Evolutionary conservation across 1,140 invertebrate genomes (phyloP), one percentile per base, ranked within the genome.

Genomic region (Conus betulinus): DNA sequence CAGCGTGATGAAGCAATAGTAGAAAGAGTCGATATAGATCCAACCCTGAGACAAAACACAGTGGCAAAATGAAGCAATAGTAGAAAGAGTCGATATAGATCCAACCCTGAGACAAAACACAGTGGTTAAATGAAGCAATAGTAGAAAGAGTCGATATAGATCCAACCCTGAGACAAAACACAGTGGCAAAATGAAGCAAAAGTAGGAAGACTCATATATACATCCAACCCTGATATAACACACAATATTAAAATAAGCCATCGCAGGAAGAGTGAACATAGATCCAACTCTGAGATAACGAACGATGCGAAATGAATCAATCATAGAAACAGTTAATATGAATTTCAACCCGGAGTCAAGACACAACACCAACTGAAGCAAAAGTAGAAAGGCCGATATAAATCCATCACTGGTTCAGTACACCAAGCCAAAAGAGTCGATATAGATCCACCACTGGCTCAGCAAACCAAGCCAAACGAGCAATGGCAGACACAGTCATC

Each of bases 1-100:
- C 55, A 99, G 96, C 0, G 99, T 99, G 79, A 99, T 99, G 95
- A 39, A 81, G 6, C 23, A 53, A 15, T 20, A 81, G 78, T 51
- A 81, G 39, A 81, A 52, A 27, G 3, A 71, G 23, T 71, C 67
- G 1, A 10, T 71, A 20, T 71, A 71, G 67, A 20, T n/a, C 67
- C 67, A 71, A 6, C 67, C 67, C 67, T 10, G 67, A 20, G 20
- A 71, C 67, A 71, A 3, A 71, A 0, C 67, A 23, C 6, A 23
- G n/a, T n/a, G n/a, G n/a, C 67, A 0, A 20, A 17, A 3, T 60
- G 8, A 8, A 60, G 57, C 57, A 60, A 15, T 0, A 15, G 15
- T 0, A 60, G 57, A 60, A 8, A 60, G 57, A 4, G 57, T 5
- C 8, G 4, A 60, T 15, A 60, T 8, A 60, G 8, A 60, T 8